Conservation (phyloP, 2,113 vertebrate genomes). For the Malurus elegans region DNA sequence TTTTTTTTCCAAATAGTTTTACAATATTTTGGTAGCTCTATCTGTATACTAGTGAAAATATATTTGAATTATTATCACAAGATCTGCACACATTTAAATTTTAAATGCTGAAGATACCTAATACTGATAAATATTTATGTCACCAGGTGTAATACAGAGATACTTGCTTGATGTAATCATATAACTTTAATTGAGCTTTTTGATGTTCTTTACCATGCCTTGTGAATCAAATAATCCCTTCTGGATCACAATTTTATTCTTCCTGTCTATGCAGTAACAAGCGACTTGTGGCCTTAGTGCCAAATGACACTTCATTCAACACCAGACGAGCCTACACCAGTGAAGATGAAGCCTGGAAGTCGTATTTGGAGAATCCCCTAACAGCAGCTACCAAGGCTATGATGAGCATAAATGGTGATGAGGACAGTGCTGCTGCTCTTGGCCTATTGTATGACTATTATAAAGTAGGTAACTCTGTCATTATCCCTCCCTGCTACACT, state of each 20-base stretch:
- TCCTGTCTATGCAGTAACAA: conserved; percentile 80
- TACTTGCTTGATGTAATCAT: background rate
- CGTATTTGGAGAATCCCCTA: conserved; percentile 93
- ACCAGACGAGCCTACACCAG: conserved; percentile 84
- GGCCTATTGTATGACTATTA: conserved; percentile 94
- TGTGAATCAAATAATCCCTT: conserved; percentile 1
- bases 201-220: conserved; percentile 37
- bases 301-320: conserved; percentile 82
- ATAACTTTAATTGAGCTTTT: background rate
- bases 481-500: background rate
- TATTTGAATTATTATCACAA: background rate
- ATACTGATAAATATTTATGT: background rate
- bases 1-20: background rate
- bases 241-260: conserved; percentile 18
- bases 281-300: conserved; percentile 89
- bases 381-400: conserved; percentile 97
- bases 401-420: conserved; percentile 98
- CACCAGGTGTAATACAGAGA: background rate
- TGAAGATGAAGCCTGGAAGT: conserved; percentile 94
- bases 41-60: background rate
- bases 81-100: background rate
- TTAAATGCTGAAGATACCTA: background rate
- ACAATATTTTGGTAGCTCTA: background rate
- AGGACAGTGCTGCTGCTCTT: conserved; percentile 90
- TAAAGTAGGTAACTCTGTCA: conserved; percentile 78